Conservation (phyloP, 2,888 invertebrate genomes). For the Cerastis leucographa region DNA sequence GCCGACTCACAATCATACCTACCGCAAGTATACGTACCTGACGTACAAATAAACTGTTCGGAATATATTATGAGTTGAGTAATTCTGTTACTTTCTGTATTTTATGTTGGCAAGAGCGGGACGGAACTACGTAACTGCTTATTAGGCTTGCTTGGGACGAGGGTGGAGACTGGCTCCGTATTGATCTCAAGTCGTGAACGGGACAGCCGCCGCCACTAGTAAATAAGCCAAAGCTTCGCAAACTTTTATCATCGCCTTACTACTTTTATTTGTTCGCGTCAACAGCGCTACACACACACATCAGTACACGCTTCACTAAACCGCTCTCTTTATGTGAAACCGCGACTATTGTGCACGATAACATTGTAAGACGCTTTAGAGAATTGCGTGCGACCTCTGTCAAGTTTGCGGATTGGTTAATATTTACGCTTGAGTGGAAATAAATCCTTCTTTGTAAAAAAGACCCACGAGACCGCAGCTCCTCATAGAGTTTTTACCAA, state of each 20-base stretch:
- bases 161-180: constrained; percentile 83
- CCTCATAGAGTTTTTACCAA: neutral
- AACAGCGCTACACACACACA: constrained; percentile 43
- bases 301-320: constrained; percentile 42
- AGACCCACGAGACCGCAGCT: neutral
- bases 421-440: constrained; percentile 4
- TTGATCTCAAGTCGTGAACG: constrained; percentile 83
- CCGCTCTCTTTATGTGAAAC: constrained; percentile 41
- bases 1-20: constrained; percentile 48
- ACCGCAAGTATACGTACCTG: constrained; percentile 44
- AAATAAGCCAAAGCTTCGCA: constrained; percentile 76
- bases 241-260: constrained; percentile 68
- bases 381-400: constrained; percentile 34
- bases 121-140: constrained; percentile 67
- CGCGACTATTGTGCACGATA: constrained; percentile 49
- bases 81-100: constrained; percentile 62
- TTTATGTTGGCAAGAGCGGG: constrained; percentile 67
- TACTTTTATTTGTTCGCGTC: constrained; percentile 52
- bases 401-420: constrained; percentile 31
- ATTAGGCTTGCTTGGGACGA: constrained; percentile 70
- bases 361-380: constrained; percentile 11
- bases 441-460: constrained; percentile 16
- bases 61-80: constrained; percentile 55
- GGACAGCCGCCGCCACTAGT: constrained; percentile 75
- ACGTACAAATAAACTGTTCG: constrained; percentile 53